Conservation (phyloP, 2,113 vertebrate species). For the Buteo buteo region DNA sequence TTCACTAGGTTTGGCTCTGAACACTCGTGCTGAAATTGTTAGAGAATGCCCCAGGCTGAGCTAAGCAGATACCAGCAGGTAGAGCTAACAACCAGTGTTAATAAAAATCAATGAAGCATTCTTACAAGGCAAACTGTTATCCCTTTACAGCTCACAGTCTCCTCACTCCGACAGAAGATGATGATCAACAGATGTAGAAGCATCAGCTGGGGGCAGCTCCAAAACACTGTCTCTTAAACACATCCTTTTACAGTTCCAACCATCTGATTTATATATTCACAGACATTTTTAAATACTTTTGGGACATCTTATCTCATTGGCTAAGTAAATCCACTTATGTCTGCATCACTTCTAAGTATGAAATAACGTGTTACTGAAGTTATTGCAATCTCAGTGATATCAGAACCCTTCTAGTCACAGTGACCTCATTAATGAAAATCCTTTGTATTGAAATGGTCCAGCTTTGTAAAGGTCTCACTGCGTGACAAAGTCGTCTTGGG, state of each 20-base stretch:
- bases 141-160: conserved; percentile 1
- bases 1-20: neutral
- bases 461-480: neutral
- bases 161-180: neutral
- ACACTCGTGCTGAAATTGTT: neutral
- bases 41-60: neutral
- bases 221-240: neutral
- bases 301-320: conserved; percentile 13
- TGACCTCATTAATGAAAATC: neutral
- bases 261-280: neutral
- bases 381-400: rapidly evolving
- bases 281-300: neutral
- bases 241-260: neutral
- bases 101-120: conserved; percentile 9
- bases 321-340: neutral
- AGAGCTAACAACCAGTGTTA: neutral
- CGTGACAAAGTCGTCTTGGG: neutral
- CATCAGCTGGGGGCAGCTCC: neutral
- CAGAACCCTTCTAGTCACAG: neutral
- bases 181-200: conserved; percentile 49
- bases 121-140: neutral
- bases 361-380: neutral
- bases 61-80: conserved; percentile 34
- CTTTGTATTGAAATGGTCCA: rapidly evolving
- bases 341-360: neutral